Base-by-base conservation (phyloP, 2,888 invertebrate species). In the Microplitis manilae region DNA sequence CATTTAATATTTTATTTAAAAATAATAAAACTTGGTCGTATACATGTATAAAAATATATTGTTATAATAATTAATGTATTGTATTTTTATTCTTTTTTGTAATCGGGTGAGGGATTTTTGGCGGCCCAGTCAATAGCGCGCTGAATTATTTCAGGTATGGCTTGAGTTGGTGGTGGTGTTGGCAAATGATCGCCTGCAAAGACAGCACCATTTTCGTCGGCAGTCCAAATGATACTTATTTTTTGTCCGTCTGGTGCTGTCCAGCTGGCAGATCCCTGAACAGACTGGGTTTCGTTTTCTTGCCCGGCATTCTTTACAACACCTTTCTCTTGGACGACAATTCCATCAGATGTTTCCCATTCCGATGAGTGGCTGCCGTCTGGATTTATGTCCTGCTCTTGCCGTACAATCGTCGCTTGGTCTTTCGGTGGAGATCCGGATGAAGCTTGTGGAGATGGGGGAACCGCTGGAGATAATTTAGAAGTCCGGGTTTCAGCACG, bases 261-360 rank as follows among this genome's bases (percentile, higher is more conserved):
- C 81, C 81, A 82, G 9, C 78, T 74, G 5, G 81, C 80, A 20
- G 76, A 40, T 20, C 82, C 81, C 13, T 76, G 75, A 39, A 81
- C 75, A 5, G 76, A 75, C 62, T 78, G 77, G 7, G 81, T 79
- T 59, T 81, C 77, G 38, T 75, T 77, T 65, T 79, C 78, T 13
- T 73, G 73, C 5, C 78, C 78, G 8, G 79, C 73, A 40, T 81
- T 81, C 50, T 81, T 79, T 68, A 82, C 5, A 2, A 62, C 76
- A 62, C 82, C 82, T 1, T 65, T 41, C 13, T 80, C 80, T 73
- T 76, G 38, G 13, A 74, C 73, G 20, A 5, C 68, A 40, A 79
- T 86, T 13, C 87, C 85, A 17, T 86, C 85, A 5, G 83, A 86
- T n/a, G 83, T 86, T 68, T 88, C 86, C 82, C 79, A 88, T 75